Percentiles rank a stretch among this genome's conserved stretches.
Evolutionary conservation across 2,113 vertebrate genomes (phyloP).

Genomic region (Actenoides lindsayi): DNA sequence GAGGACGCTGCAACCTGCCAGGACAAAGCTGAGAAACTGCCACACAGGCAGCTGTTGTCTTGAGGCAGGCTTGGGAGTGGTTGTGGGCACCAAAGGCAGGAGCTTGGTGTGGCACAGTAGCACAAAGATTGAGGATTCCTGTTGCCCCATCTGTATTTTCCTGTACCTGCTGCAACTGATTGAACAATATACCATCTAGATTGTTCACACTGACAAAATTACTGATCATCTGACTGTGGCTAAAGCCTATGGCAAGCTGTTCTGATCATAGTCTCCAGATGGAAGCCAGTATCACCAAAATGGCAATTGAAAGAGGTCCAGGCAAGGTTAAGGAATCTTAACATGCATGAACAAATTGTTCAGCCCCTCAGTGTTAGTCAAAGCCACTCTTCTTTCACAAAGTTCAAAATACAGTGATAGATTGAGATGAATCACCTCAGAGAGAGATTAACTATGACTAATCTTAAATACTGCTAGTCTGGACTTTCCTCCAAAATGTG

Average conservation of each 20-base stretch:
- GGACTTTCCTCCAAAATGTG: neutral
- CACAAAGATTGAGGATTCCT: neutral
- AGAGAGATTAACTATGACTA: neutral
- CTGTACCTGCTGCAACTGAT: neutral
- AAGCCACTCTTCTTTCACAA: neutral
- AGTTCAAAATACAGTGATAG: neutral
- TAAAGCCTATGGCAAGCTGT: neutral
- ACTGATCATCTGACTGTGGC: neutral
- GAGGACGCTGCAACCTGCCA: neutral
- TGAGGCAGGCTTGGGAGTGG: neutral
- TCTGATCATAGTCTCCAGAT: neutral
- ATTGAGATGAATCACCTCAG: neutral
- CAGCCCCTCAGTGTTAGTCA: neutral
- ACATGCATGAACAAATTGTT: neutral
- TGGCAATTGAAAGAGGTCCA: neutral
- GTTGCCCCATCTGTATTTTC: neutral
- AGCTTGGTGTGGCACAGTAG: neutral
- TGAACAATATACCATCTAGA: accelerated
- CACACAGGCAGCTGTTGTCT: neutral
- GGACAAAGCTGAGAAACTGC: neutral
- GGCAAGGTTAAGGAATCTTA: neutral
- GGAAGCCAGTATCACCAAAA: neutral
- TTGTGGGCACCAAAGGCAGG: neutral
- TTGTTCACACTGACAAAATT: neutral
- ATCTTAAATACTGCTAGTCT: neutral